phyloP scores from a whole-genome alignment of 2,113 vertebrate species.

The Monarcha castaneiventris region DNA sequence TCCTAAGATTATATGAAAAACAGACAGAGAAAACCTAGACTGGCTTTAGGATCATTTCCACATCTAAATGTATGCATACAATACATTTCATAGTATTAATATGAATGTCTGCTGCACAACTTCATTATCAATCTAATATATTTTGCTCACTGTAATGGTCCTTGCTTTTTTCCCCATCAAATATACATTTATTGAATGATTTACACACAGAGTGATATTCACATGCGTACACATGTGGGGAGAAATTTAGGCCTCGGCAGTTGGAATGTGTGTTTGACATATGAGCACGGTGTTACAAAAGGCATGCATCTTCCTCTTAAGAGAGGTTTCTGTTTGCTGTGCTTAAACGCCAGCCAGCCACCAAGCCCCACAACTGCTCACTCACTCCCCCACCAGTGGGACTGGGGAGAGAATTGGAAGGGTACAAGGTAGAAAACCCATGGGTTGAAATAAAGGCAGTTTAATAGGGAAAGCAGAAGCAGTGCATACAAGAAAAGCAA shows the following conservation, averaged over 20 bases:
- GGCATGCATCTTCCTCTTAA: background rate
- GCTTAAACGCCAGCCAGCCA: background rate
- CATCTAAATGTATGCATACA: background rate
- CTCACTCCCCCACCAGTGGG: background rate
- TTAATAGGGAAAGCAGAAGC: background rate
- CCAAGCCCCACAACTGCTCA: background rate
- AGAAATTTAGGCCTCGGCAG: background rate
- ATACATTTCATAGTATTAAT: background rate
- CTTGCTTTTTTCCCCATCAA: background rate
- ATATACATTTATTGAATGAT: background rate
- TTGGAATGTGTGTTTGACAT: background rate
- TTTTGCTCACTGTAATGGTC: background rate
- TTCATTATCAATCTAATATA: background rate
- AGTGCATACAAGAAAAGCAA: background rate
- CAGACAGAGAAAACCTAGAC: background rate
- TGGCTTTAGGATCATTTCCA: background rate
- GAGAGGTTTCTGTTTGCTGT: background rate
- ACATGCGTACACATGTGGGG: fast-evolving
- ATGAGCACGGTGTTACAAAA: background rate
- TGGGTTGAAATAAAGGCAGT: background rate
- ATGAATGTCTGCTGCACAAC: background rate
- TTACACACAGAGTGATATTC: background rate
- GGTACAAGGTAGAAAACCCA: background rate
- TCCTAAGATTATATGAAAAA: background rate
- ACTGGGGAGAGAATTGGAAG: background rate